phyloP scores from a whole-genome alignment of 2,113 vertebrate genomes.

The Dicrurus megarhynchus region DNA sequence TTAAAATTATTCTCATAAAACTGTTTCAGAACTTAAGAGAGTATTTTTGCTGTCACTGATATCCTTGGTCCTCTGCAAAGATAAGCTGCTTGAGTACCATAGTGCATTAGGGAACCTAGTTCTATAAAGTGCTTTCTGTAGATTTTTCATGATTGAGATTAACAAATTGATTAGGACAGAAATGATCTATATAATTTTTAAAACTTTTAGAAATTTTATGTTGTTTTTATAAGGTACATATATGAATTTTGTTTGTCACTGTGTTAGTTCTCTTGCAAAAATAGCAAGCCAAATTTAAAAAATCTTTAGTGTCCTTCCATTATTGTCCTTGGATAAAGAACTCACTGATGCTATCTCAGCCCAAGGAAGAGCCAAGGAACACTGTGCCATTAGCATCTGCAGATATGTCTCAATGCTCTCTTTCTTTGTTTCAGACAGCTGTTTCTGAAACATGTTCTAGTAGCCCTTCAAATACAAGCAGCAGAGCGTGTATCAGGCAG shows the following conservation, averaged over 20 bases:
- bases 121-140: neutral
- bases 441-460: neutral
- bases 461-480: neutral
- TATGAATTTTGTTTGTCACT: neutral
- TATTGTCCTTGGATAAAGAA: neutral
- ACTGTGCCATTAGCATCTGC: neutral
- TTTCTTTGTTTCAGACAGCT: neutral
- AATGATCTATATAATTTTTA: neutral
- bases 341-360: neutral
- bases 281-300: neutral
- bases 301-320: neutral
- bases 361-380: neutral
- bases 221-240: neutral
- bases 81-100: neutral
- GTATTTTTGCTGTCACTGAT: neutral
- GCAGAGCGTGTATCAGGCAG: neutral
- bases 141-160: neutral
- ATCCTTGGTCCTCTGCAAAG: neutral
- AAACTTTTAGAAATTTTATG: neutral
- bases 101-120: neutral
- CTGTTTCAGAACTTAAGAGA: neutral
- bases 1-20: neutral
- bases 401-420: neutral
- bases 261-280: neutral
- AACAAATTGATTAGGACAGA: neutral